phyloP scores from a whole-genome alignment of 2,888 invertebrate species.

The Thymelicus lineola region DNA sequence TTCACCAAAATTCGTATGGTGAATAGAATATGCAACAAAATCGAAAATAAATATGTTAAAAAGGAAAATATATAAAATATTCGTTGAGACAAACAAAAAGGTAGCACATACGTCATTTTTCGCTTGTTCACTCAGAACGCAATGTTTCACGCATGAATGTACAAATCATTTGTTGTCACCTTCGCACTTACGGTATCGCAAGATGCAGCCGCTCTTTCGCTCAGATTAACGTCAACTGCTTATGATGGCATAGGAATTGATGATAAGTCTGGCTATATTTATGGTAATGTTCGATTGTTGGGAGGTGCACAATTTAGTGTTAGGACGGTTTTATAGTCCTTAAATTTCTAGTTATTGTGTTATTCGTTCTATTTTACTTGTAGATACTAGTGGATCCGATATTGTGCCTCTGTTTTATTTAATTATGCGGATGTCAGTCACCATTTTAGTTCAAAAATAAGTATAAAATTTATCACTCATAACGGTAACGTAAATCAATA shows the following conservation, averaged over 20 bases:
- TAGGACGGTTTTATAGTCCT: too few species aligned
- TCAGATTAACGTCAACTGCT: slow-evolving; percentile 78
- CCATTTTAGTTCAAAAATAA: too few species aligned
- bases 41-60: not conserved
- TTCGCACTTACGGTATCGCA: slow-evolving; percentile 66
- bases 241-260: slow-evolving; percentile 77
- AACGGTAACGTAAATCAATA: too few species aligned
- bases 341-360: too few species aligned
- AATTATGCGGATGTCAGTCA: too few species aligned
- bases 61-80: not conserved
- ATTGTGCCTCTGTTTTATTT: too few species aligned
- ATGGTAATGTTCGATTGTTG: slow-evolving; percentile 54
- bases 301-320: not conserved
- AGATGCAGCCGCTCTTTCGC: slow-evolving; percentile 70
- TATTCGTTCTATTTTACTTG: too few species aligned
- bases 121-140: slow-evolving; percentile 66
- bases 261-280: slow-evolving; percentile 67
- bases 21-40: not conserved
- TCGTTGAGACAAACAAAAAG: slow-evolving; percentile 19
- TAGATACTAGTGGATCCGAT: too few species aligned
- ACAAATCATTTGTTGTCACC: slow-evolving; percentile 79
- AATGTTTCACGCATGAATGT: slow-evolving; percentile 79
- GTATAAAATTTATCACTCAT: too few species aligned
- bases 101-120: slow-evolving; percentile 61
- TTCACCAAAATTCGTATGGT: not conserved